These are phyloP conservation scores for Aplysia californica DNA, from an alignment of 1,140 invertebrate genomes.

Conservation along the genomic window DNA sequence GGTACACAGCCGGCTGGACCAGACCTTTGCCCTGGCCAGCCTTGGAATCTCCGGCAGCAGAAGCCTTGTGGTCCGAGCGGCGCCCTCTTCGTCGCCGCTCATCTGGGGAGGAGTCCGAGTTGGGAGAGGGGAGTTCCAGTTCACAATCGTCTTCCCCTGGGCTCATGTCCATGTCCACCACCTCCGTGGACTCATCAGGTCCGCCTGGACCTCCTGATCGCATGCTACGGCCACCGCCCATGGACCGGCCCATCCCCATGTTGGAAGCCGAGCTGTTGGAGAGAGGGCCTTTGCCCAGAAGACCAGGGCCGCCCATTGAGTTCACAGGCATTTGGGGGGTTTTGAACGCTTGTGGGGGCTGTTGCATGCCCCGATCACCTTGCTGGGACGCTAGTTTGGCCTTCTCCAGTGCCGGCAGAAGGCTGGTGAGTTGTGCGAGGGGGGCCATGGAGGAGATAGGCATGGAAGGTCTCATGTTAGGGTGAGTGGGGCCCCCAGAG, in stretches of 20 bases:
- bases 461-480: neutral
- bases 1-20: slow-evolving; percentile 19
- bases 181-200: slow-evolving; percentile 59
- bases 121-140: slow-evolving; percentile 35
- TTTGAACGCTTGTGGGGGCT: neutral
- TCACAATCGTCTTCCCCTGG: slow-evolving; percentile 57
- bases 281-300: slow-evolving; percentile 6
- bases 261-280: slow-evolving; percentile 14
- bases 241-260: neutral
- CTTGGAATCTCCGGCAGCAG: slow-evolving; percentile 67
- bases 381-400: slow-evolving; percentile 14
- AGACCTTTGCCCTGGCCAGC: slow-evolving; percentile 9
- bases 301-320: neutral
- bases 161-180: slow-evolving; percentile 76
- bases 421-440: slow-evolving; percentile 8
- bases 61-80: slow-evolving; percentile 47
- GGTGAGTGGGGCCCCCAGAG: neutral
- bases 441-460: slow-evolving; percentile 12
- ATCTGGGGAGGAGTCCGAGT: slow-evolving; percentile 5
- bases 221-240: neutral
- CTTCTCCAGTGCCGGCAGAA: slow-evolving; percentile 16
- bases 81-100: slow-evolving; percentile 6
- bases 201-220: slow-evolving; percentile 10
- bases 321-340: neutral
- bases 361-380: neutral